Conservation (phyloP, 2,797 vertebrate species). For the Oreochromis mossambicus region DNA sequence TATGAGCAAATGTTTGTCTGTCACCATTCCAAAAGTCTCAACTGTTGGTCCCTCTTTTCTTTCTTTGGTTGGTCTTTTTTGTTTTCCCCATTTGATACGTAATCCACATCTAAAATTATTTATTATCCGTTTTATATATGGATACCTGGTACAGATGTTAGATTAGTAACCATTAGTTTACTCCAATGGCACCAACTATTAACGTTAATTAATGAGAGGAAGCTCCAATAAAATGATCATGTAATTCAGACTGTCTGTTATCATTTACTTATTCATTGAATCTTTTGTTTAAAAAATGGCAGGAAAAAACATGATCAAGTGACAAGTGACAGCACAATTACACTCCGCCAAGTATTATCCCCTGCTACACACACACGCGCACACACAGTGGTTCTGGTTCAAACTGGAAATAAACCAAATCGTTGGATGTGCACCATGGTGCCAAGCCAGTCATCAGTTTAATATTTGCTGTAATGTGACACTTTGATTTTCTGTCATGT, state of each 20-base stretch:
- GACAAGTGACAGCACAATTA: neutral
- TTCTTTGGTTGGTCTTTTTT: too few species aligned
- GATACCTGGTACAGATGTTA: neutral
- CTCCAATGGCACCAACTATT: neutral
- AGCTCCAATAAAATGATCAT: neutral
- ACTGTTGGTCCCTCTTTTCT: too few species aligned
- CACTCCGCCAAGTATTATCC: neutral
- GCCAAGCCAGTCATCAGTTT: neutral
- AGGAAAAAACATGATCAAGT: accelerated
- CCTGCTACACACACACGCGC: neutral
- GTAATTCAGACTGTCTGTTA: neutral
- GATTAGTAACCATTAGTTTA: neutral
- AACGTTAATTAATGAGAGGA: neutral
- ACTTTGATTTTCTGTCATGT: constrained; percentile 23
- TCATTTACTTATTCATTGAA: neutral
- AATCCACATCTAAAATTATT: too few species aligned
- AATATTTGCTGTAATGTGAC: constrained; percentile 38
- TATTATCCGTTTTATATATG: too few species aligned
- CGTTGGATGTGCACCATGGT: neutral
- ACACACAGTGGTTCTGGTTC: neutral
- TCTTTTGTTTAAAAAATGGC: neutral
- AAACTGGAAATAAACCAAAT: neutral
- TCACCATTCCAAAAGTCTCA: neutral
- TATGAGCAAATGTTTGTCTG: neutral
- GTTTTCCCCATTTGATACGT: too few species aligned